Percentiles rank a stretch among this genome's conserved stretches.
phyloP scores from a whole-genome alignment of 2,888 invertebrate genomes.

The Epicampocera succincta region DNA sequence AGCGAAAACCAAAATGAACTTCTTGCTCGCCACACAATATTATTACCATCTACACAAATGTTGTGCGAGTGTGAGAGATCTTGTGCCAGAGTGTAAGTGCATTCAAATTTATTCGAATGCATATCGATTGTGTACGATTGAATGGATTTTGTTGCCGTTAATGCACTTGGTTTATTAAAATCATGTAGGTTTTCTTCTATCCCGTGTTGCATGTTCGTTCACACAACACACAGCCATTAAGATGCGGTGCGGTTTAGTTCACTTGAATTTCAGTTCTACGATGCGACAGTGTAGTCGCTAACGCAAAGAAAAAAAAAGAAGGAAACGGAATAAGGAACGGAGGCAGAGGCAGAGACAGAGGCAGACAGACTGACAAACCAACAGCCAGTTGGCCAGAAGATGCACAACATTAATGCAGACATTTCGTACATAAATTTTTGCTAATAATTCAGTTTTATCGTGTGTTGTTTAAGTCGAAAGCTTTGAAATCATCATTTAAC shows the following conservation, averaged over 20 bases:
- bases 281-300: conserved; percentile 28
- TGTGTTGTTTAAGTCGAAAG: conserved; percentile 33
- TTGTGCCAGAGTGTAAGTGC: conserved; percentile 1
- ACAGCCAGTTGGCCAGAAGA: conserved; percentile 12
- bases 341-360: neutral
- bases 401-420: conserved; percentile 33
- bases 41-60: neutral
- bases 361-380: neutral
- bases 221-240: conserved; percentile 43
- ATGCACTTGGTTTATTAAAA: conserved; percentile 61
- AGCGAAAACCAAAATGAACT: conserved; percentile 18
- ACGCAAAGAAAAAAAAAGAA: conserved; percentile 9
- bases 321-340: no score
- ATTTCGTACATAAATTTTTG: conserved; percentile 53
- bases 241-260: conserved; percentile 42
- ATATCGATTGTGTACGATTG: conserved; percentile 36
- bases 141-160: conserved; percentile 39
- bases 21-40: conserved; percentile 25
- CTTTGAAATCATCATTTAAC: conserved; percentile 10
- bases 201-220: conserved; percentile 37
- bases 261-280: conserved; percentile 32
- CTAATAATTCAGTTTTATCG: conserved; percentile 63
- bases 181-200: conserved; percentile 50
- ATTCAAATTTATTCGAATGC: conserved; percentile 35
- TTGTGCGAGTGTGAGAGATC: neutral